phyloP scores from a whole-genome alignment of 2,888 invertebrate species.

The Andrena hattorfiana region DNA sequence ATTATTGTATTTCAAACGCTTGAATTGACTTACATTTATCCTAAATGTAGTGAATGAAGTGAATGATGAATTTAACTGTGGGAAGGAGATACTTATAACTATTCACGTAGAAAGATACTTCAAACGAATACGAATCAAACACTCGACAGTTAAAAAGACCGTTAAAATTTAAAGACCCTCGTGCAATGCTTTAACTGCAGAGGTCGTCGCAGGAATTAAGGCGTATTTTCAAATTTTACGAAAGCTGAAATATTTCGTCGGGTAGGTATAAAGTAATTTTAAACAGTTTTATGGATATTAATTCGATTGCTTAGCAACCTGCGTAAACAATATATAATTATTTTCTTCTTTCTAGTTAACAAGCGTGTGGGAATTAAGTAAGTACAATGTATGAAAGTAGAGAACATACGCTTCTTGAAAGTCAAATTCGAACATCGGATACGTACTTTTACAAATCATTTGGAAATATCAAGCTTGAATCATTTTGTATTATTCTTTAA shows the following conservation, averaged over 20 bases:
- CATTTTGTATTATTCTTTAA: background rate
- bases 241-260: background rate
- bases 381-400: background rate
- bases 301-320: background rate
- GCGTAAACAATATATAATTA: background rate
- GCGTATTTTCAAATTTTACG: constrained; percentile 22
- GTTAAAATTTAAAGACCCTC: constrained; percentile 59
- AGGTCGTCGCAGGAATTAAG: constrained; percentile 26
- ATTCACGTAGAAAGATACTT: no score
- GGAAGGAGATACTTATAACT: background rate
- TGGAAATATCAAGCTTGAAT: background rate
- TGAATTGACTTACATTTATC: background rate
- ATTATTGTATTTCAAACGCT: background rate
- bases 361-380: background rate
- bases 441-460: background rate
- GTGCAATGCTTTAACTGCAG: constrained; percentile 19
- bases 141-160: constrained; percentile 54
- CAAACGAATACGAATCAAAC: constrained; percentile 7
- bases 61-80: background rate
- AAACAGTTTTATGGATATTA: background rate
- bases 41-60: background rate
- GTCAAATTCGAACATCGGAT: background rate
- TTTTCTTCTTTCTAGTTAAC: background rate
- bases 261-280: background rate
- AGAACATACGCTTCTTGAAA: background rate